These are phyloP conservation scores for Tethya wilhelma DNA, from an alignment of 37 sponge, comb jelly and placozoan species.

Conservation along the genomic window DNA sequence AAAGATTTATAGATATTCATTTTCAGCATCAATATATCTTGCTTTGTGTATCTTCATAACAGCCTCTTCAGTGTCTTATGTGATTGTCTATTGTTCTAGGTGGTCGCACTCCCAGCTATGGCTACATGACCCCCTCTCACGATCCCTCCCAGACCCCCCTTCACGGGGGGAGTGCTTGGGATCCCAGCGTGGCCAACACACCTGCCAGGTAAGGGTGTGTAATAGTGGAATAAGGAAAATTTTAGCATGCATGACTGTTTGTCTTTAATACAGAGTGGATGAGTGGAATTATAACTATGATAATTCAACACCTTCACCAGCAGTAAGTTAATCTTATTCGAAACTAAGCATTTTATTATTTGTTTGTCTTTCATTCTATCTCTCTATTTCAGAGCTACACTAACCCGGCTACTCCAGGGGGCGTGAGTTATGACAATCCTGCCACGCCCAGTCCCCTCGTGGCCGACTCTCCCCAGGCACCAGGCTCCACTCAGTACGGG, in stretches of 20 bases:
- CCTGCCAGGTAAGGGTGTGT: slow-evolving; percentile 49
- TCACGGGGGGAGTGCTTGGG: slow-evolving; percentile 95
- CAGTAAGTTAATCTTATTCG: slow-evolving; percentile 28
- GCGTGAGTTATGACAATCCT: slow-evolving; percentile 73
- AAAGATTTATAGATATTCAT: not conserved
- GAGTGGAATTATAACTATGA: slow-evolving; percentile 48
- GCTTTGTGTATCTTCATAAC: not conserved
- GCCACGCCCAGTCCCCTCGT: slow-evolving; percentile 62
- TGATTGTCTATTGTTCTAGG: slow-evolving; percentile 40
- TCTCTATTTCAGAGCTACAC: slow-evolving; percentile 47
- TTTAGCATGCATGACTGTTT: not conserved
- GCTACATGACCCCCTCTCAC: slow-evolving; percentile 93
- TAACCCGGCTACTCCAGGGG: slow-evolving; percentile 81
- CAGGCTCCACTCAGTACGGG: slow-evolving; percentile 28
- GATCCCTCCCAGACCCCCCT: slow-evolving; percentile 91
- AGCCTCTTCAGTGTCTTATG: too few species aligned
- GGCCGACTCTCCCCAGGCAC: slow-evolving; percentile 65
- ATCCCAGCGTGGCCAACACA: slow-evolving; percentile 87
- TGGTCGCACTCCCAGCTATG: slow-evolving; percentile 90
- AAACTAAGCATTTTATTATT: not conserved
- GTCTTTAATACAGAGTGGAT: slow-evolving; percentile 28
- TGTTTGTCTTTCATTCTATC: not conserved
- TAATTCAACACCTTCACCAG: slow-evolving; percentile 52
- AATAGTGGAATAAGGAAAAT: not conserved
- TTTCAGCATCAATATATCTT: not conserved